Base-by-base conservation (phyloP, 1,140 invertebrate genomes). In the Zaprionus capensis region DNA sequence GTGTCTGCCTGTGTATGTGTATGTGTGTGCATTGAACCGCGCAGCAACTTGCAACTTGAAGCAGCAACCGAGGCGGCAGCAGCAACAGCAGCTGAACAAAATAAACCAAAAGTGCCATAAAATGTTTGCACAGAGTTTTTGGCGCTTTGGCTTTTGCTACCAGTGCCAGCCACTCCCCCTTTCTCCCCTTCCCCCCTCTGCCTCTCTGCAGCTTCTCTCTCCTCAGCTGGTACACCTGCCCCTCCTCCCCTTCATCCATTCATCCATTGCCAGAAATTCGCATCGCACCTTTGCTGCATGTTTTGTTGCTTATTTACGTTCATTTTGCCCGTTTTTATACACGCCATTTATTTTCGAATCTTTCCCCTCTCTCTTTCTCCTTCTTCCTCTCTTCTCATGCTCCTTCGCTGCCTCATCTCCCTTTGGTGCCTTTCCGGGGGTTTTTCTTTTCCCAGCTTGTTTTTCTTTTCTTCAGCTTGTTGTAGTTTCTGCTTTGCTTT, bases 61-160 rank as follows among this genome's bases (percentile, higher is more conserved):
- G 49, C 17, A 64, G 22, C 11, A 64, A n/a, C 38, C 46, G 22
- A 20, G 24, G 24, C 20, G 22, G 24, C 66, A 69, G 44, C 62
- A 76, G 65, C 80, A 66, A n/a, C 53, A 44, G 53, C 53, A 71
- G 68, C 73, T 59, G 73, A 64, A 63, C 76, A 78, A 81, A 88
- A 87, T 83, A 81, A 83, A 79, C 75, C 78, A 76, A 88, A 88
- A 88, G 84, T 87, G 84, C 84, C 81, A 84, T 87, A 87, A 87
- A 87, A 87, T 88, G 84, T 84, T 88, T 88, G 84, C 84, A 81
- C 78, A 71, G 74, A 84, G 75, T 90, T 88, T 58, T 64, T 68
- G 62, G 57, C 62, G 66, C 62, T 64, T 67, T 78, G 53, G 46
- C 62, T 71, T 71, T 72, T 71, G 46, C 76, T 62, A 49, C 49